Evolutionary conservation across 2,113 vertebrate species (phyloP).

Genomic region (Ciconia maguari): DNA sequence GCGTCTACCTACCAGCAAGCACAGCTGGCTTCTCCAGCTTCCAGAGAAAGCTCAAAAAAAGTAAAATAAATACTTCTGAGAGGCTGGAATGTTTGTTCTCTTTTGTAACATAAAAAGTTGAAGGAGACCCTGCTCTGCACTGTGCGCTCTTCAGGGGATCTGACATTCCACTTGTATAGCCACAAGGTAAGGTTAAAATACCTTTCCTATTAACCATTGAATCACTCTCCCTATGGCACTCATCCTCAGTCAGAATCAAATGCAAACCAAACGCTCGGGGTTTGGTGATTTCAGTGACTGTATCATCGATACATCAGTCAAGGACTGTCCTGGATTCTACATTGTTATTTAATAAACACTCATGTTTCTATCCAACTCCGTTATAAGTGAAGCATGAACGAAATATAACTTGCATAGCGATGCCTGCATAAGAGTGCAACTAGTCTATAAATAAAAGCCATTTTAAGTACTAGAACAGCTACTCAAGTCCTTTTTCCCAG

Average conservation of each 20-base stretch:
- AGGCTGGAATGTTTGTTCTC: background rate
- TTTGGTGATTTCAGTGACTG: background rate
- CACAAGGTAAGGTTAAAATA: background rate
- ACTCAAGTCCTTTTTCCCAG: background rate
- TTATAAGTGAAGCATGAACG: background rate
- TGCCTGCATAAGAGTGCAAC: background rate
- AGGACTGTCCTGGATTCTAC: background rate
- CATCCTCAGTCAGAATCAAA: background rate
- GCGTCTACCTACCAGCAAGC: background rate
- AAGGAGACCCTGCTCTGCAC: background rate
- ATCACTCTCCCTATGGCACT: no score
- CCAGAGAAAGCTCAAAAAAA: background rate
- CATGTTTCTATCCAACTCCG: background rate
- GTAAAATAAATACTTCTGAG: background rate
- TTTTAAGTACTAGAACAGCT: background rate
- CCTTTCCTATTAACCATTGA: background rate
- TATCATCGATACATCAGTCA: background rate
- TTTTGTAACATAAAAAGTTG: background rate
- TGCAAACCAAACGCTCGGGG: accelerated
- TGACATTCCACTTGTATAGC: background rate
- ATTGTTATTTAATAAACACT: background rate
- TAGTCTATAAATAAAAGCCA: background rate
- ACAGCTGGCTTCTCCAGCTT: background rate
- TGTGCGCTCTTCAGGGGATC: background rate
- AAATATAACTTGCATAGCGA: accelerated